Evolutionary conservation across 1,140 invertebrate genomes (phyloP).

Genomic region (Proales similis): DNA sequence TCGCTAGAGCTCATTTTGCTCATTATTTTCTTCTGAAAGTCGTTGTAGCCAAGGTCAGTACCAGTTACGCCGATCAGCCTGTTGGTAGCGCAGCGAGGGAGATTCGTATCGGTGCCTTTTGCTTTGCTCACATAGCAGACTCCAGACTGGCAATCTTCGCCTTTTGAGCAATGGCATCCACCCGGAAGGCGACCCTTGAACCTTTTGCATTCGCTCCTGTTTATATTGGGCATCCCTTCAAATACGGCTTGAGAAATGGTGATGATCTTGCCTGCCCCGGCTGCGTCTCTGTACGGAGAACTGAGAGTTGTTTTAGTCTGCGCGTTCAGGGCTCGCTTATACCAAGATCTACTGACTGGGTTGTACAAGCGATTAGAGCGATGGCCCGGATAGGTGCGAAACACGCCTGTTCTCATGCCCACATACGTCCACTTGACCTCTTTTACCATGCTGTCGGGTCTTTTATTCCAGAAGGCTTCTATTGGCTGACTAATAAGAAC

Average conservation of each 20-base stretch:
- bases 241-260: conserved; percentile 55
- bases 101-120: conserved; percentile 44
- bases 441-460: conserved; percentile 50
- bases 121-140: conserved; percentile 52
- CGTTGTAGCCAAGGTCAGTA: conserved; percentile 53
- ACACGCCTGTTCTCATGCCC: conserved; percentile 54
- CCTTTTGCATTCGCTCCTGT: conserved; percentile 46
- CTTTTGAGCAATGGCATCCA: conserved; percentile 47
- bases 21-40: conserved; percentile 53
- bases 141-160: conserved; percentile 41
- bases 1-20: conserved; percentile 52
- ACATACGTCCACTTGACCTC: conserved; percentile 56
- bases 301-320: conserved; percentile 54
- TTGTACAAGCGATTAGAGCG: conserved; percentile 51
- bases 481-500: conserved; percentile 53
- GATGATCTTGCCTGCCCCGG: conserved; percentile 54
- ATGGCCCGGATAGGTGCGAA: conserved; percentile 54
- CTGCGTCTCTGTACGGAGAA: conserved; percentile 54
- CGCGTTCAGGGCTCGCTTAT: conserved; percentile 47
- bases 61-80: conserved; percentile 54
- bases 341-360: conserved; percentile 53
- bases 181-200: conserved; percentile 45
- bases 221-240: conserved; percentile 52
- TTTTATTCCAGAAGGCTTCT: conserved; percentile 49
- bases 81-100: conserved; percentile 53